Percentiles rank a stretch among this genome's conserved stretches.
These are phyloP conservation scores for Ormyrus thymus DNA, from an alignment of 2,888 invertebrate genomes.

Conservation along the genomic window DNA sequence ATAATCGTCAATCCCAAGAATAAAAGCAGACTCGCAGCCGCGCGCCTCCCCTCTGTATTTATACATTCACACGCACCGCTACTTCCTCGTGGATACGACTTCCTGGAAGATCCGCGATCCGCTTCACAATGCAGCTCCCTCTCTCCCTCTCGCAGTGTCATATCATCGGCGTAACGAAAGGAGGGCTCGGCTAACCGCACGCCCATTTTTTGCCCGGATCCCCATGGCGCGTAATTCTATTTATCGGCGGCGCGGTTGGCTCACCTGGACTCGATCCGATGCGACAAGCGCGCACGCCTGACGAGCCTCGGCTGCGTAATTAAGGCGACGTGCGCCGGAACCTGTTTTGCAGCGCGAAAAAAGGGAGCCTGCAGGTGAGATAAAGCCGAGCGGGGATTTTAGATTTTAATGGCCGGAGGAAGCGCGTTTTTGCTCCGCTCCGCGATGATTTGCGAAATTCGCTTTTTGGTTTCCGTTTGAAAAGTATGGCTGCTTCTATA, in stretches of 20 bases:
- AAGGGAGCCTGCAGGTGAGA: slow-evolving; percentile 1
- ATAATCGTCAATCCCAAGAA: too few species aligned
- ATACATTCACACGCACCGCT: too few species aligned
- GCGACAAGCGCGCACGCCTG: slow-evolving; percentile 18
- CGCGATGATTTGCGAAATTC: slow-evolving; percentile 8
- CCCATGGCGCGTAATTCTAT: background rate
- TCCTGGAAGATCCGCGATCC: too few species aligned
- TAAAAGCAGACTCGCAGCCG: too few species aligned
- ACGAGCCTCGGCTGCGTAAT: slow-evolving; percentile 14
- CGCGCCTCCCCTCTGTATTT: too few species aligned
- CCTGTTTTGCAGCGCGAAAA: slow-evolving; percentile 21
- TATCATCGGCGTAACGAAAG: slow-evolving; percentile 1
- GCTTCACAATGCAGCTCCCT: too few species aligned
- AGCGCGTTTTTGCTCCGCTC: background rate
- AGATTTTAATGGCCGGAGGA: slow-evolving; percentile 2
- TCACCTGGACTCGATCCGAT: slow-evolving; percentile 13
- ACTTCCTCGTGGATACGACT: too few species aligned
- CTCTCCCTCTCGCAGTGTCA: background rate
- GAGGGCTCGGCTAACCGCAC: slow-evolving; percentile 8
- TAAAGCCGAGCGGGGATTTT: background rate
- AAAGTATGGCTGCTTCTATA: background rate
- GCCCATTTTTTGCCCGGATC: background rate
- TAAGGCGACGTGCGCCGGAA: slow-evolving; percentile 24
- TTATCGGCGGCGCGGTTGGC: slow-evolving; percentile 11
- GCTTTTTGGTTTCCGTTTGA: background rate